Percentiles rank a stretch among this genome's conserved stretches.
phyloP scores from a whole-genome alignment of 2,113 vertebrate genomes.

The Gnathonemus echidnorhynchus region DNA sequence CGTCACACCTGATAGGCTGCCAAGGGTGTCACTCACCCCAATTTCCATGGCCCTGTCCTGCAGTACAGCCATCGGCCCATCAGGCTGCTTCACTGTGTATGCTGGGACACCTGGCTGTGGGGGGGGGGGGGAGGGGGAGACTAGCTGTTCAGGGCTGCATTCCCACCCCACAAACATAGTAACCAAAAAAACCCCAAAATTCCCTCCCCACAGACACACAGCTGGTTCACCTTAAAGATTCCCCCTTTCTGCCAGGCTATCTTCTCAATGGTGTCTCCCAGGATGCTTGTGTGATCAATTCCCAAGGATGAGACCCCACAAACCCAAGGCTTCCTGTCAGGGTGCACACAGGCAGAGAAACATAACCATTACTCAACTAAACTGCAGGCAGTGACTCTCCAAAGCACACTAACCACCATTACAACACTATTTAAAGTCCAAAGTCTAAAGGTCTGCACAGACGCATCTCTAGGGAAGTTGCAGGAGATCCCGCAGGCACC shows the following conservation, averaged over 20 bases:
- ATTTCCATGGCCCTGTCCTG: constrained; percentile 65
- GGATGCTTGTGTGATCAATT: constrained; percentile 85
- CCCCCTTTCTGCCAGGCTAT: constrained; percentile 97
- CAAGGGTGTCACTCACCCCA: constrained; percentile 52
- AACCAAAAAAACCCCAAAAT: neutral
- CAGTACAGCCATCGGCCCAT: constrained; percentile 68
- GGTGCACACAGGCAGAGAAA: neutral
- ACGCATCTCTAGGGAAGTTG: neutral
- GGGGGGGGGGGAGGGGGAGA: neutral
- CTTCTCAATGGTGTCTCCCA: constrained; percentile 88
- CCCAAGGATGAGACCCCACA: constrained; percentile 86
- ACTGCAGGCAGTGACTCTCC: neutral
- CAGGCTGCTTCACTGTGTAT: constrained; percentile 75
- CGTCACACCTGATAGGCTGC: neutral
- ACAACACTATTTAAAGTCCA: neutral
- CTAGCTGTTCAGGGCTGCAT: neutral
- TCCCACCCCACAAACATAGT: neutral
- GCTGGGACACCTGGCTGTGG: constrained; percentile 75
- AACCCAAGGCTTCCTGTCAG: constrained; percentile 74
- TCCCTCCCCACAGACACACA: neutral
- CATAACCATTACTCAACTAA: no score
- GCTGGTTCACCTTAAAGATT: constrained; percentile 83
- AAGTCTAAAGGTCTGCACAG: neutral
- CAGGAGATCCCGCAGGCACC: neutral
- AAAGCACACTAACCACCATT: neutral